Base-by-base conservation (phyloP, 2,888 invertebrate species). In the Pristionchus exspectatus region DNA sequence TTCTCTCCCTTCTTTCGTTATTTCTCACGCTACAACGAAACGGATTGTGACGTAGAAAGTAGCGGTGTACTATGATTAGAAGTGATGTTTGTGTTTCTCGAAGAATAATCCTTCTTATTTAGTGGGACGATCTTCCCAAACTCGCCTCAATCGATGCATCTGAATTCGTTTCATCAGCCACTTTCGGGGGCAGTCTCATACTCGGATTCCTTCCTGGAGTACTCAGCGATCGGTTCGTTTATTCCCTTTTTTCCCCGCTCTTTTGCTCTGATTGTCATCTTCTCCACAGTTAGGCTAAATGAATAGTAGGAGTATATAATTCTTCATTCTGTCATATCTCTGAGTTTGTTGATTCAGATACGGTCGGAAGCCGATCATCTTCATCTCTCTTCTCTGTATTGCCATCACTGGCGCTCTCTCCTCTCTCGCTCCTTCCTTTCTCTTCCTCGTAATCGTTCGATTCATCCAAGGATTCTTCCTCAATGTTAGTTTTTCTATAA, bases 391-490 rank as follows among this genome's bases (percentile, higher is more conserved):
- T 44, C n/a, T 87, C 10, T 44, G 66, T 44, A 69, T 87, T 14
- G 87, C 66, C 24, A n/a, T 87, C 27, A 87, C 69, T 54, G 87
- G 87, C 0, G 44, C 54, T 12, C 18, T 54, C 5, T 87, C 87
- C 5, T 1, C 87, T 38, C 69, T 87, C 69, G 24, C 87, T 66
- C 87, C 87, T 27, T 69, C 66, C 38, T 87, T 87, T 27, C 54
- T 44, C 66, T 66, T 87, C 87, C 87, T 87, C 69, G 54, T 87
- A 44, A 30, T 44, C 66, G 44, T 38, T 16, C 87, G 87, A 63
- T 66, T 87, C 50, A 18, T 69, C n/a, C 87, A 87, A 69, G 87
- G 87, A 63, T 44, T 44, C 87, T 69, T 87, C 66, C 87, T 87
- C 63, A 87, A 87, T 87, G 87, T 87, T 16, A 33, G 85, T 24